Evolutionary conservation across 1,140 invertebrate genomes (phyloP), one percentile per base, ranked within the genome.

Genomic region (Hydropsyche tenuis): DNA sequence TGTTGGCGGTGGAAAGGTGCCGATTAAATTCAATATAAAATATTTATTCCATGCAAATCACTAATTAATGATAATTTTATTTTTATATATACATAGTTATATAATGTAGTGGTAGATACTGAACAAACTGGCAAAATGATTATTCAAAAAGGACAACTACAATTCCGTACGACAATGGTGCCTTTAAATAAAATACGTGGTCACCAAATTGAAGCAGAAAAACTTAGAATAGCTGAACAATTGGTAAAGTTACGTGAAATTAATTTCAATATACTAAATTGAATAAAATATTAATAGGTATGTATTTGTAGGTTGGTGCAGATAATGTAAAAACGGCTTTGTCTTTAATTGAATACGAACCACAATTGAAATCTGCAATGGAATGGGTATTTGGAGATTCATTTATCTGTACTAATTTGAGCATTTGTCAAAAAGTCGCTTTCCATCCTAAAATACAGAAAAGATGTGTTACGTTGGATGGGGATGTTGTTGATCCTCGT

Each of bases 121-220:
- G 95, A 97, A 80, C 84, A 87, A 53, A 96, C 93, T 0, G 92
- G 92, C 72, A 96, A 96, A 82, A 87, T 91, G 78, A 84, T 99
- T 53, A 85, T 99, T 46, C 87, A 96, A 82, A 88, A 88, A 69
- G 96, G 96, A 4, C 87, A 93, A 76, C 85, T 99, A 43, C 89
- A 91, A 80, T 84, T 88, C 60, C 87, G 96, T 63, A 90, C 91
- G 22, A 98, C 96, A 20, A 88, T 94, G 79, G 92, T 98, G 68
- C 97, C 97, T n/a, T 86, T 99, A 53, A 97, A 98, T 85, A 95
- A 96, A 87, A 95, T 98, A 51, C 80, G 84, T 62, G 88, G 88
- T 0, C 82, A 84, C 73, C 78, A 82, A 56, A 91, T 96, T 70
- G 88, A 90, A 79, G 77, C 81, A 0, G 79, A 85, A 48, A 88